Base-by-base conservation (phyloP, 2,888 invertebrate genomes). In the Leptopilina syphax region DNA sequence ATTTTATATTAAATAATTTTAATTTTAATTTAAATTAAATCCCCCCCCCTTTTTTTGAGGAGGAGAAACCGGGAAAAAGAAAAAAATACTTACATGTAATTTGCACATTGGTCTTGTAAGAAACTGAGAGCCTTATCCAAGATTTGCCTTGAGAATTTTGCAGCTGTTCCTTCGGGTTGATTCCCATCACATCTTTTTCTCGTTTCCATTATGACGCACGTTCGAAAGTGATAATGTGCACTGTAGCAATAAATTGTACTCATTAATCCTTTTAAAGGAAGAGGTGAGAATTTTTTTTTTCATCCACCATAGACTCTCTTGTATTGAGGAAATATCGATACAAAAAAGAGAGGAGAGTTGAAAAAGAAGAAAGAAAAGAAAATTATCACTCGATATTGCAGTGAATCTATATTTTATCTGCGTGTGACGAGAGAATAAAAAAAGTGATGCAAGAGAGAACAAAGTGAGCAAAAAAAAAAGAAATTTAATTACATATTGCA, bases 51-150 rank as follows among this genome's bases (percentile, higher is more conserved):
- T 18, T 18, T 18, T 18, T 18, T 18, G 18, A 18, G 18, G 18
- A 18, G 18, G 18, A 63, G 24, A 8, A 18, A 63, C 34, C 34
- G 4, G 3, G 34, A 24, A 9, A 24, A n/a, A 24, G 44, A 34
- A 67, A 44, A 63, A 27, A 12, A 12, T 79, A 91, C 93, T 93
- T 88, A 94, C 94, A 93, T 93, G 87, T 94, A 94, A 86, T 94
- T 93, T 76, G 92, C 90, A 87, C 94, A 94, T 86, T 94, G 94
- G 84, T 94, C 94, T 79, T 93, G 93, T 4, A 94, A 90, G 85
- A 94, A 94, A 83, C 93, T 93, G 66, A 94, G 88, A 0, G 94
- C 94, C 84, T 94, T 94, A 84, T 94, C 94, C 65, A 94, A 92
- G 77, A 94, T 93, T 86, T 94, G 93, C 8, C 91, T 89, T 0